Evolutionary conservation across 2,888 invertebrate genomes (phyloP).

Genomic region (Mythimna pallens): DNA sequence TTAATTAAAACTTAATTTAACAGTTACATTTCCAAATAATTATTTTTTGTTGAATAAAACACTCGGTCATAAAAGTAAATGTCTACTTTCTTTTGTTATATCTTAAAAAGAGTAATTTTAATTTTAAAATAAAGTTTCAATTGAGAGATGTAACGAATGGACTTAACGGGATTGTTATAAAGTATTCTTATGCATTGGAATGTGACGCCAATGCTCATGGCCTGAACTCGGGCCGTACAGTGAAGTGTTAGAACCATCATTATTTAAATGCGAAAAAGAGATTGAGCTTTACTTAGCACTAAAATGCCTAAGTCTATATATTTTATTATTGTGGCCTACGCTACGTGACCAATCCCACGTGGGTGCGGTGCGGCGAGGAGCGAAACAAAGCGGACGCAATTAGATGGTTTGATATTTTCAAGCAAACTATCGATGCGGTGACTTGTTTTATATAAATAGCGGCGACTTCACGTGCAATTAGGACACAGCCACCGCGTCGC

Average conservation of each 20-base stretch:
- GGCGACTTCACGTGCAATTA: no score
- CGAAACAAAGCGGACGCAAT: no score
- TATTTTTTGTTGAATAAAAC: constrained; percentile 4
- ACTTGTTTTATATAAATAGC: no score
- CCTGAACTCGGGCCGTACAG: constrained; percentile 5
- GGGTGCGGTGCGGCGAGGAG: no score
- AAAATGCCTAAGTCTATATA: not conserved
- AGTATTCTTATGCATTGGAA: constrained; percentile 6
- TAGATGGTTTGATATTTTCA: no score
- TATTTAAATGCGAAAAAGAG: not conserved
- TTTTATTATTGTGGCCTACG: no score
- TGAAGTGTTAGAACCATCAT: constrained; percentile 19
- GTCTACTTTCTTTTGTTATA: not conserved
- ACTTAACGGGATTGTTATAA: not conserved
- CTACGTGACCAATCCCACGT: no score
- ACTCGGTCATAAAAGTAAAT: not conserved
- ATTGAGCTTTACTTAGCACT: not conserved
- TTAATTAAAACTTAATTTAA: constrained; percentile 6
- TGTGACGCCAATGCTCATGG: constrained; percentile 17
- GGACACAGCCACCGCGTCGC: no score
- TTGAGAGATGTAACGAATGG: not conserved
- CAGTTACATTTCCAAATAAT: not conserved
- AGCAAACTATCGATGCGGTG: no score
- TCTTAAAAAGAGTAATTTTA: not conserved
- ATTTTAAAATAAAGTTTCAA: not conserved